phyloP scores from a whole-genome alignment of 2,797 vertebrate genomes.

The Ibycter americanus region DNA sequence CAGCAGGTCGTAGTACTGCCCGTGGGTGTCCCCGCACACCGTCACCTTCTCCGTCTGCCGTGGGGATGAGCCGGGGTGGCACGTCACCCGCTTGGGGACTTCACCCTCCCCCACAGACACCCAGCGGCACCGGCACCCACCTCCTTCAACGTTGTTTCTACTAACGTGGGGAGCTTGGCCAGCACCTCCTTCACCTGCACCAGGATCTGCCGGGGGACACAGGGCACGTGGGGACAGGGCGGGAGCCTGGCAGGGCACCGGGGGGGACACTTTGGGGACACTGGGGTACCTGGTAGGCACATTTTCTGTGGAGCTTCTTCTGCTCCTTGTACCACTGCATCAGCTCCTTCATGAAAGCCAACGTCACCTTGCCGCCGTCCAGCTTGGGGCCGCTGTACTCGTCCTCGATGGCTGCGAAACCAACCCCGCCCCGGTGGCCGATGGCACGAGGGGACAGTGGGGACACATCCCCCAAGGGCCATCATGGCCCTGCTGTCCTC shows the following conservation, averaged over 20 bases:
- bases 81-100: not conserved
- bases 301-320: slow-evolving; percentile 95
- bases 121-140: slow-evolving; percentile 57
- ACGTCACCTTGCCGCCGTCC: slow-evolving; percentile 87
- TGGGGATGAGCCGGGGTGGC: not conserved
- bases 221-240: not conserved
- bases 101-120: not conserved
- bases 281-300: slow-evolving; percentile 89
- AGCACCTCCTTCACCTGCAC: slow-evolving; percentile 93
- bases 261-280: too few species aligned
- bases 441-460: not conserved
- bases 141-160: slow-evolving; percentile 90
- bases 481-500: not conserved
- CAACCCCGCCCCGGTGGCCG: too few species aligned
- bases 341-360: slow-evolving; percentile 91
- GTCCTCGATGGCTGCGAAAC: slow-evolving; percentile 87
- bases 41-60: slow-evolving; percentile 90
- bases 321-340: slow-evolving; percentile 96
- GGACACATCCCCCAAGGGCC: not conserved
- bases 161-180: slow-evolving; percentile 89
- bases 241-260: not conserved
- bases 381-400: slow-evolving; percentile 92
- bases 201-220: slow-evolving; percentile 81
- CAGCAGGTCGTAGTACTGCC: slow-evolving; percentile 93
- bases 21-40: slow-evolving; percentile 93